Base-by-base conservation (phyloP, 1,140 invertebrate genomes). In the Achatina immaculata region DNA sequence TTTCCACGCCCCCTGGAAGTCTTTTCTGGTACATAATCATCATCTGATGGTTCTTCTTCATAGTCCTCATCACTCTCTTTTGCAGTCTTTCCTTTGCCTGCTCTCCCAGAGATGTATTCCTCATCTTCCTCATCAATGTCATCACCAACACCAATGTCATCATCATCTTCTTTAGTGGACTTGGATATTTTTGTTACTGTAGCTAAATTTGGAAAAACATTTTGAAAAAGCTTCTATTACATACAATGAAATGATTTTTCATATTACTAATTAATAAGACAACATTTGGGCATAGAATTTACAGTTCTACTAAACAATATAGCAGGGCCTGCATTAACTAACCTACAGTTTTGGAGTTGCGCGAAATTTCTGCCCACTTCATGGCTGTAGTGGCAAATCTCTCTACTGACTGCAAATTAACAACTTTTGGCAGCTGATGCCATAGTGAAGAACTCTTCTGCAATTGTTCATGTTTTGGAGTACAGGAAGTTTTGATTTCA, bases 101-200 rank as follows among this genome's bases (percentile, higher is more conserved):
- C 16, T 24, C 55, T 65, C 28, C 9, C 66, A 28, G 55, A 11
- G 19, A 80, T 82, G 7, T 86, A 81, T 21, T 86, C 85, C n/a
- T 84, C 83, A 48, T 80, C 82, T 24, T 87, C 84, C 16, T 85
- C 81, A 76, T 85, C 82, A 69, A 82, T 80, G 69, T 85, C 85
- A 45, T 85, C 86, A 48, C 85, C 79, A 77, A 83, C 82, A 74
- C 86, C 83, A 77, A 73, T 78, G 34, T 83, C 80, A 43, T 81
- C 72, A 31, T 73, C 40, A 51, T 79, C 68, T 28, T 80, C 58
- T 28, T 51, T 38, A 1, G 21, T 34, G 42, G 71, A 31, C 43
- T 34, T 76, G 48, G 43, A 75, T 14, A 51, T 21, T 45, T 83
- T 80, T 0, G 65, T 40, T 28, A 28, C 82, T 72, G 66, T 28